phyloP scores from a whole-genome alignment of 2,797 vertebrate species.

The Scomberomorus guttatus region DNA sequence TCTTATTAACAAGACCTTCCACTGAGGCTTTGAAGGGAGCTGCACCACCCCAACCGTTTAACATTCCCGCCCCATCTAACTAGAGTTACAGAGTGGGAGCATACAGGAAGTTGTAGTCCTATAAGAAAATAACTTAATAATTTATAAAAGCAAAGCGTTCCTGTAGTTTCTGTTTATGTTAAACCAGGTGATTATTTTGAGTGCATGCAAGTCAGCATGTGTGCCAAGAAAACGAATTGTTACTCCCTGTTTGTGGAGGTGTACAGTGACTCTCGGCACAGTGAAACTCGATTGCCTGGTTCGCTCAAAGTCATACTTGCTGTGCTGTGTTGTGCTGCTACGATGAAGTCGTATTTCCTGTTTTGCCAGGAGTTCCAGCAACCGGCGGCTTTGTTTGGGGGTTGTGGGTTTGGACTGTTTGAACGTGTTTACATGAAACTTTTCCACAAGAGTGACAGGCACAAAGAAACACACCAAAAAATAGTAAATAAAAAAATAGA shows the following conservation, averaged over 20 bases:
- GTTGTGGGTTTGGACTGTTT: slow-evolving; percentile 61
- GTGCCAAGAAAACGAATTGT: slow-evolving; percentile 35
- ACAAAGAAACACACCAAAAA: slow-evolving; percentile 22
- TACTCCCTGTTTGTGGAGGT: slow-evolving; percentile 38
- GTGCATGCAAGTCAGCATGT: slow-evolving; percentile 4
- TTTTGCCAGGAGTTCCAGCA: slow-evolving; percentile 69
- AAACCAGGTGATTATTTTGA: slow-evolving; percentile 9
- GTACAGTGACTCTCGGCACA: slow-evolving; percentile 59
- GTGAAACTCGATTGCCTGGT: slow-evolving; percentile 72
- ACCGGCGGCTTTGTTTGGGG: slow-evolving; percentile 59
- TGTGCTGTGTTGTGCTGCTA: slow-evolving; percentile 30
- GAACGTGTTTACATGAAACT: slow-evolving; percentile 60
- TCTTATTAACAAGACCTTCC: slow-evolving; percentile 64
- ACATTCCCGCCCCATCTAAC: slow-evolving; percentile 18
- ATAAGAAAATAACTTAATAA: slow-evolving; percentile 34
- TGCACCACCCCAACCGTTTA: slow-evolving; percentile 3
- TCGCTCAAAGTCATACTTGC: slow-evolving; percentile 51
- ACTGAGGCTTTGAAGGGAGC: slow-evolving; percentile 57
- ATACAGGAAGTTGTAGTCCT: slow-evolving; percentile 18
- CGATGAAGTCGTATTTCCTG: slow-evolving; percentile 74
- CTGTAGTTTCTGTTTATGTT: slow-evolving; percentile 49
- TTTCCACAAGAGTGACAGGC: slow-evolving; percentile 23
- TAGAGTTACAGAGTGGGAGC: slow-evolving; percentile 8
- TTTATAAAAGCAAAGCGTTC: slow-evolving; percentile 6
- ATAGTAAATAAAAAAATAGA: not conserved